A percentile compares a stretch with the other conserved stretches of the same genome.
phyloP scores from a whole-genome alignment of 2,797 vertebrate genomes.

The Semaprochilodus insignis region DNA sequence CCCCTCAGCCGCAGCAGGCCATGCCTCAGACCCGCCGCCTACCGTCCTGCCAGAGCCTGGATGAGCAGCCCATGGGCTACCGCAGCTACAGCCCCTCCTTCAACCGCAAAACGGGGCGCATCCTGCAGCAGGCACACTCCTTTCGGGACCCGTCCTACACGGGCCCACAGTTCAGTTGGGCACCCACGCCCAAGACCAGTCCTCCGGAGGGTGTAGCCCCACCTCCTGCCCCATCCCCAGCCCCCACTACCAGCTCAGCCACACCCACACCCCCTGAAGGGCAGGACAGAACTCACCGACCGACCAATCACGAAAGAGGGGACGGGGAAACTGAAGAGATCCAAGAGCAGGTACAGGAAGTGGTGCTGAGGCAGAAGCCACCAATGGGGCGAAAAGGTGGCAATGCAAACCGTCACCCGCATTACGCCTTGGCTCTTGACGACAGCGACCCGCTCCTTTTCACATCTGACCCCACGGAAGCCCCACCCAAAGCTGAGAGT shows the following conservation, averaged over 20 bases:
- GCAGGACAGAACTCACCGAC: constrained; percentile 74
- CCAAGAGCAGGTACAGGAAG: constrained; percentile 84
- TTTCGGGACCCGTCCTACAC: constrained; percentile 91
- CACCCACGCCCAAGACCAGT: constrained; percentile 74
- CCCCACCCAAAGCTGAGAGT: constrained; percentile 55
- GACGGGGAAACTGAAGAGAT: constrained; percentile 74
- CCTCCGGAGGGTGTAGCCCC: constrained; percentile 68
- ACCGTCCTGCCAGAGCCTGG: constrained; percentile 80
- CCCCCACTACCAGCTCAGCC: constrained; percentile 48
- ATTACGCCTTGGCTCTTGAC: constrained; percentile 85
- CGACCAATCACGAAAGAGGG: constrained; percentile 82
- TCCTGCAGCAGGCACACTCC: constrained; percentile 89
- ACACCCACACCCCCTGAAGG: constrained; percentile 61
- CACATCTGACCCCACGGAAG: constrained; percentile 68
- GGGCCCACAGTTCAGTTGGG: constrained; percentile 83
- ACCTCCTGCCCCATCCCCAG: constrained; percentile 52
- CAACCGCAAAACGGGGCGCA: constrained; percentile 91
- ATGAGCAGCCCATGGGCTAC: constrained; percentile 91
- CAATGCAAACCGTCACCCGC: constrained; percentile 82
- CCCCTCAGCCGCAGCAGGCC: constrained; percentile 61
- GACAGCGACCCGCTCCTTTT: constrained; percentile 80
- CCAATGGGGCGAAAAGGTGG: constrained; percentile 87
- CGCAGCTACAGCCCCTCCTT: constrained; percentile 97
- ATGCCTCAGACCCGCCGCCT: constrained; percentile 71
- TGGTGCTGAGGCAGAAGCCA: constrained; percentile 93